Evolutionary conservation across 2,888 invertebrate species (phyloP), one percentile per base, ranked within the genome.

Genomic region (Brachynemurus nebulosus): DNA sequence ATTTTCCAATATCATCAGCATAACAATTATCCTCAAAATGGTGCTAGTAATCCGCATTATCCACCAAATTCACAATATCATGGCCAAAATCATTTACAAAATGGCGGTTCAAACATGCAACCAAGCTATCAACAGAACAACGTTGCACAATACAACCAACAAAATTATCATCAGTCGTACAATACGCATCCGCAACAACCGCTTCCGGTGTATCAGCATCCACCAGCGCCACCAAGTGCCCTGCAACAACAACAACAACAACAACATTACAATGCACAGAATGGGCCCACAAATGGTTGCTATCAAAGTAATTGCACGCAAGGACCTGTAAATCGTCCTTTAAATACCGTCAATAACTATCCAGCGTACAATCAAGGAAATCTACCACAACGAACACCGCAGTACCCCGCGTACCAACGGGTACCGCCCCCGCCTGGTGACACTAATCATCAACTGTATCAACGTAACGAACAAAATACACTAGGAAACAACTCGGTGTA

Each of bases 201-300:
- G 6, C 17, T 17, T 5, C 40, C 47, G 3, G 44, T 51, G 16
- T 59, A 61, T 47, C 62, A 59, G 47, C 57, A 62, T 48, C 57
- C 61, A 2, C 62, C 63, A 14, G 59, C 61, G 2, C 61, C 62
- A 33, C 42, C 45, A 5, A 44, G 51, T 18, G 59, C 61, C 47
- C 61, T 58, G 48, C 58, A 62, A 47, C 57, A 60, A 2, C 62
- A 63, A 16, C 59, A 61, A 2, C 61, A 37, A 18, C 12, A 37
- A 20, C 18, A 11, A 19, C 30, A 30, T 36, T 27, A 30, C 12
- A 44, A 44, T 12, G 50, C 18, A 46, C 48, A 18, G 50, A 53
- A 36, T 46, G 38, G 44, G 1, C 16, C 33, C n/a, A 20, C 16
- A n/a, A 37, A 37, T 11, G 20, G 37, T 20, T 18, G 27, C 8